Evolutionary conservation across 2,888 invertebrate genomes (phyloP).

Genomic region (Rhaphigaster nebulosa): DNA sequence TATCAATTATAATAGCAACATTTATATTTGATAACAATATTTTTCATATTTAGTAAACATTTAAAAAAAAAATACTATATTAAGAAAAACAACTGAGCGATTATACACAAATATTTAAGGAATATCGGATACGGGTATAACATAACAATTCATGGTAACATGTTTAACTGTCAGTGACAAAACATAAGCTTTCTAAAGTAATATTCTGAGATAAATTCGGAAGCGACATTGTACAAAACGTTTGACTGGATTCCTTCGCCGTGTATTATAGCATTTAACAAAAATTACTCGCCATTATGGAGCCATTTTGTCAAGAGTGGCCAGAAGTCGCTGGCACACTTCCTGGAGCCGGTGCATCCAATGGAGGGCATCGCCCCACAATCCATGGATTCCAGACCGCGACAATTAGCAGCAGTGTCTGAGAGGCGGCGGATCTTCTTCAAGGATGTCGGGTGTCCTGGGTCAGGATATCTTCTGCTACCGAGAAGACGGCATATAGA

Average conservation of each 20-base stretch:
- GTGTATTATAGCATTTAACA: background rate
- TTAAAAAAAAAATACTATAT: too few relatives aligned
- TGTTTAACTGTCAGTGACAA: too few relatives aligned
- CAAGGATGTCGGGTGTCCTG: background rate
- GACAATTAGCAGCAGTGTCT: slow-evolving; percentile 22
- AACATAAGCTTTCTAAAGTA: background rate
- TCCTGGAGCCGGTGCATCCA: background rate
- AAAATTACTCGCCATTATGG: background rate
- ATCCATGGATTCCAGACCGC: slow-evolving; percentile 29
- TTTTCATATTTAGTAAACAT: too few relatives aligned
- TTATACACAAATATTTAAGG: too few relatives aligned
- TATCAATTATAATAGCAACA: too few relatives aligned
- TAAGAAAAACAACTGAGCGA: too few relatives aligned
- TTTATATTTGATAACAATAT: too few relatives aligned
- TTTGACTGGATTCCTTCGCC: background rate
- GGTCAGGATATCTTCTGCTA: background rate
- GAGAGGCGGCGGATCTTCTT: background rate
- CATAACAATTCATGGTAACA: too few relatives aligned
- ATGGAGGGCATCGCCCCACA: slow-evolving; percentile 23
- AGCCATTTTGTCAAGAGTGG: background rate
- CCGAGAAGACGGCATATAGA: background rate
- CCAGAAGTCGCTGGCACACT: background rate
- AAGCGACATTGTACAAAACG: background rate
- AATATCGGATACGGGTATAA: too few relatives aligned
- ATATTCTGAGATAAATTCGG: background rate